A percentile compares a stretch with the other conserved stretches of the same genome.
Evolutionary conservation across 2,113 vertebrate species (phyloP).

Genomic region (Tor tambroides): DNA sequence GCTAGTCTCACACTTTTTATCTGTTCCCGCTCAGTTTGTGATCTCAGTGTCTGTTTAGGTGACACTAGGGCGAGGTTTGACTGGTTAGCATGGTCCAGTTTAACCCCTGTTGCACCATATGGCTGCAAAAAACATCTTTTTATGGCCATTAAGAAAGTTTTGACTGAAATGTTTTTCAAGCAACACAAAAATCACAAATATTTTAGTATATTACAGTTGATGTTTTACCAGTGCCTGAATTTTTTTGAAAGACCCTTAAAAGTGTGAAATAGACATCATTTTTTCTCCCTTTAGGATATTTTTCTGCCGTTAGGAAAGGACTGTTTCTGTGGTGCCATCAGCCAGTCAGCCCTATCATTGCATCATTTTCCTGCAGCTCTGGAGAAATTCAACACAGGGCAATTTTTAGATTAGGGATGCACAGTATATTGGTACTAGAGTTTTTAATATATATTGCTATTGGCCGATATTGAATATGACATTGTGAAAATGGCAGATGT

Average conservation of each 20-base stretch:
- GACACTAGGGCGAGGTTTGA: neutral
- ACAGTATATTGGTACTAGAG: neutral
- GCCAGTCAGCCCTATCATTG: neutral
- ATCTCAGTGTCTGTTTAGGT: neutral
- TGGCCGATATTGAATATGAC: neutral
- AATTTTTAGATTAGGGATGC: neutral
- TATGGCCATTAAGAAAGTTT: no score
- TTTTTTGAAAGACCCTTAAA: neutral
- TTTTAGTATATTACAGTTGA: neutral
- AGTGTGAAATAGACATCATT: neutral
- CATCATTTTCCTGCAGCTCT: neutral
- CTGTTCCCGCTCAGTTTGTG: neutral
- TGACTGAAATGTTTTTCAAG: neutral
- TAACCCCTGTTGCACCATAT: neutral
- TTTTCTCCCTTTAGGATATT: neutral
- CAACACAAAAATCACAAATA: neutral
- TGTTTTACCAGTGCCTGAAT: neutral
- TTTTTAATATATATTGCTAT: neutral
- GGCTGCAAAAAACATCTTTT: no score
- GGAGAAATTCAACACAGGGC: neutral
- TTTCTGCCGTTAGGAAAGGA: neutral
- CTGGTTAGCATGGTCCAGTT: neutral
- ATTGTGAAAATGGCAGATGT: neutral
- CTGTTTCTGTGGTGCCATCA: neutral
- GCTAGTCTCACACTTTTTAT: conserved; percentile 30